Percentiles rank a stretch among this genome's conserved stretches.
phyloP scores from a whole-genome alignment of 2,113 vertebrate genomes.

The human region GRCh38 chr2:22860001-22860500 shows the following conservation, averaged over 20 bases:
- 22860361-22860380: not conserved
- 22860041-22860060: not conserved
- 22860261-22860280: not conserved
- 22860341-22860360: not conserved
- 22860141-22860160: not conserved
- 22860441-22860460: not conserved
- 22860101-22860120: not conserved
- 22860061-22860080: not conserved
- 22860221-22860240: not conserved
- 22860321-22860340: not conserved
- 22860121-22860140: not conserved
- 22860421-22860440: not conserved
- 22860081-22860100: not conserved
- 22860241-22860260: not conserved
- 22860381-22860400: not conserved
- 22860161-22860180: not conserved
- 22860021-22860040: not conserved
- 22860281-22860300: not conserved
- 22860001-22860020: not conserved
- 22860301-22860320: not conserved
- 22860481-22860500: not conserved
- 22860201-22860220: not conserved
- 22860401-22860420: not conserved
- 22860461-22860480: not conserved
- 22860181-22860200: not conserved